Evolutionary conservation across 2,113 vertebrate species (phyloP), one percentile per base, ranked within the genome.

Genomic region (Ochotona curzoniae): DNA sequence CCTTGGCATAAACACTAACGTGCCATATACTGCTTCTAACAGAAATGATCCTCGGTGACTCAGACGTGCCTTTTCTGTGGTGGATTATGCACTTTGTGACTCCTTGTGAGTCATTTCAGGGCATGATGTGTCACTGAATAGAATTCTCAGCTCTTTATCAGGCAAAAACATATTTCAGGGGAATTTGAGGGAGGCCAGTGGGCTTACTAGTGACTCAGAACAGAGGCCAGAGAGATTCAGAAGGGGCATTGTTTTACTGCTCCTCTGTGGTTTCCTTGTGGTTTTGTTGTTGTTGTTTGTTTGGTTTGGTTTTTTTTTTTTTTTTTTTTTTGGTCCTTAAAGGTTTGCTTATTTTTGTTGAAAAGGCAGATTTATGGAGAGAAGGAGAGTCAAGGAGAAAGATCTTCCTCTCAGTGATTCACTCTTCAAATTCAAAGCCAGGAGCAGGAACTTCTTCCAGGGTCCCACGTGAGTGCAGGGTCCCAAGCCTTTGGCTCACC

Each of bases 41-140:
- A 38, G 57, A 96, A 35, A 74, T 75, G 15, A n/a, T 47, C 87
- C 38, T 63, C 51, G 15, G 8, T 95, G 73, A 61, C 86, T 95
- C 91, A 95, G 63, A 86, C 38, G 25, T 81, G 44, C 80, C 18
- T 67, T 71, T 93, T 54, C 63, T 91, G 60, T 70, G 14, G 14
- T 83, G 71, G 87, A 23, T 82, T 87, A 87, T 71, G 44, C n/a
- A 95, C 12, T 15, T 70, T 67, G 82, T 47, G 74, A 87, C 8
- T 21, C 20, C n/a, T n/a, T 92, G 92, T 96, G 89, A 97, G 82
- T 97, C 66, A 93, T 93, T 96, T 93, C 95, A 95, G 97, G 61
- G 66, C 63, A 49, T 94, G 69, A 74, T 87, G 5, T 91, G 25
- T 79, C 87, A 76, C 78, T 94, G 69, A 94, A 95, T 30, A 96